These are phyloP conservation scores for Marronus borbonicus DNA, from an alignment of 2,888 invertebrate species.

Conservation along the genomic window DNA sequence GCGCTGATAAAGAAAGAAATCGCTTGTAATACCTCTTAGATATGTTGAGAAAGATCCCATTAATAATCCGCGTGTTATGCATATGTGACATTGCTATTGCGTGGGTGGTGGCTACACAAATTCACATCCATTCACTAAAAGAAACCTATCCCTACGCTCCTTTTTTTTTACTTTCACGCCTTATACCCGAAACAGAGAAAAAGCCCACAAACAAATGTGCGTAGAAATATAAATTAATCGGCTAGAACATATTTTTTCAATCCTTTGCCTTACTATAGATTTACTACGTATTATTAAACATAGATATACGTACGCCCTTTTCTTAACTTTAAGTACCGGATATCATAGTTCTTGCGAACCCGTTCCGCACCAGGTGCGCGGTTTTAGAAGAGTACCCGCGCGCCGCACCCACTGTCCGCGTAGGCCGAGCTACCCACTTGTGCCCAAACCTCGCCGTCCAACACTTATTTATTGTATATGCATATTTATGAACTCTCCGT, in stretches of 20 bases:
- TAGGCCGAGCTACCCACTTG: conserved; percentile 63
- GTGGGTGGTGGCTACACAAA: conserved; percentile 24
- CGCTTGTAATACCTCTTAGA: too few species aligned
- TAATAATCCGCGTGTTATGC: conserved; percentile 54
- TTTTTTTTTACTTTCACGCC: too few species aligned
- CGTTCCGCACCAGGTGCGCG: conserved; percentile 58
- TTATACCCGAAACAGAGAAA: too few species aligned
- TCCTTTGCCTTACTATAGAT: too few species aligned
- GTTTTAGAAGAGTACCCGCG: conserved; percentile 52
- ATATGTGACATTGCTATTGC: conserved; percentile 64
- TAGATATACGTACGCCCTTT: neutral
- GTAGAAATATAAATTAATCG: too few species aligned
- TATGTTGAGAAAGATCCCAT: conserved; percentile 55
- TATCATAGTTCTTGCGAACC: conserved; percentile 46
- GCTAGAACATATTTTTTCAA: too few species aligned
- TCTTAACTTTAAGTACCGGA: conserved; percentile 16
- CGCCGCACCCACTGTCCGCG: conserved; percentile 65
- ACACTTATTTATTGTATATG: conserved; percentile 63
- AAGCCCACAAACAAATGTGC: too few species aligned
- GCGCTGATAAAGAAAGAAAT: too few species aligned
- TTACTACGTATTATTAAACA: neutral
- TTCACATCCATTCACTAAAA: conserved; percentile 63
- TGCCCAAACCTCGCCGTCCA: conserved; percentile 62
- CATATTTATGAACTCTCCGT: conserved; percentile 65
- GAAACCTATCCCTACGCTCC: neutral